These are phyloP conservation scores for Lycaon pictus DNA, from an alignment of 2,113 vertebrate species.

Conservation along the genomic window DNA sequence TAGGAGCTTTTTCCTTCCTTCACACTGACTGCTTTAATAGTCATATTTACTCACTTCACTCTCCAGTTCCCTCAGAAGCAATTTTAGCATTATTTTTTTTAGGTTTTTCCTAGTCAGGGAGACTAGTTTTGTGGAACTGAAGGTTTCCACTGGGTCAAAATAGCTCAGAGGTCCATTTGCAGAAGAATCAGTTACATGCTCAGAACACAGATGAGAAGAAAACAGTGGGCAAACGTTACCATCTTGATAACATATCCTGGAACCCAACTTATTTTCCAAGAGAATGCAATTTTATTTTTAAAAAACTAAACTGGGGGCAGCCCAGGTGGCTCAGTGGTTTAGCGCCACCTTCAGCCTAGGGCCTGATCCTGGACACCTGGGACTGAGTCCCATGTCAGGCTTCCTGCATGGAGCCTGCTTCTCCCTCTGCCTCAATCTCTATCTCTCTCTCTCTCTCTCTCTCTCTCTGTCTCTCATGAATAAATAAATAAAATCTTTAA, in stretches of 20 bases:
- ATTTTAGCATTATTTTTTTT: not conserved
- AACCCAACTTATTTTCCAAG: constrained; percentile 24
- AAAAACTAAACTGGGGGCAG: not conserved
- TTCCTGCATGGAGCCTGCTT: no score
- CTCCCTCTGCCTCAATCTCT: no score
- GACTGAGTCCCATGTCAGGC: no score
- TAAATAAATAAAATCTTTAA: no score
- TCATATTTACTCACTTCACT: not conserved
- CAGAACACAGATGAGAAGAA: not conserved
- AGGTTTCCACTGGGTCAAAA: not conserved
- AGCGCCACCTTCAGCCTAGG: no score
- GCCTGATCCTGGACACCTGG: no score
- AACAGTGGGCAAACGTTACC: not conserved
- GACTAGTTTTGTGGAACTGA: not conserved
- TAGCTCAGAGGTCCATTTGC: not conserved
- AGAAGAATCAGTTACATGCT: not conserved
- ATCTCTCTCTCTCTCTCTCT: no score
- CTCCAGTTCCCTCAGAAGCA: not conserved
- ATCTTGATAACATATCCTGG: not conserved
- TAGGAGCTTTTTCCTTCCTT: not conserved
- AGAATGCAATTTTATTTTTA: not conserved
- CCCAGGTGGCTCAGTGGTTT: no score
- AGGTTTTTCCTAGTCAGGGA: not conserved
- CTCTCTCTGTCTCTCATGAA: no score
- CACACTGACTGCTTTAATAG: rapidly evolving